These are phyloP conservation scores for Corydoras maculifer DNA, from an alignment of 2,113 vertebrate species.

Conservation along the genomic window DNA sequence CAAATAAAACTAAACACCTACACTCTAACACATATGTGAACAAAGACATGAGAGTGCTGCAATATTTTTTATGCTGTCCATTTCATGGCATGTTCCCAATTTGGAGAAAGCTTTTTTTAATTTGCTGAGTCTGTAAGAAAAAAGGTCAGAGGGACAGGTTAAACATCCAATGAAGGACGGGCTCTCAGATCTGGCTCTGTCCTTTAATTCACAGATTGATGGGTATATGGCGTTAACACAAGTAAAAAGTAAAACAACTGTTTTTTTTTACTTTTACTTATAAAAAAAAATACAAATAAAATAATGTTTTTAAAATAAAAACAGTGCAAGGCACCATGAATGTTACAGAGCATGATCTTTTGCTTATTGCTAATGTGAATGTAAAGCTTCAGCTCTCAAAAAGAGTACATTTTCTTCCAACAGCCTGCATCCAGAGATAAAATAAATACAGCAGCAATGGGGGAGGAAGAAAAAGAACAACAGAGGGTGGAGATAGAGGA, in stretches of 20 bases:
- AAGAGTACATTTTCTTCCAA: background rate
- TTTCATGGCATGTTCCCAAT: no score
- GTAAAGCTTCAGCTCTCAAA: background rate
- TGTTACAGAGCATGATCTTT: slow-evolving; percentile 9
- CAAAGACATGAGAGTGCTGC: no score
- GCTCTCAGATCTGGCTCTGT: background rate
- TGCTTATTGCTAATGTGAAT: slow-evolving; percentile 16
- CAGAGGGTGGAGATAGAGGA: slow-evolving; percentile 39
- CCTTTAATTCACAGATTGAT: background rate
- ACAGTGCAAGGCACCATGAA: no score
- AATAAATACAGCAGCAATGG: slow-evolving; percentile 16
- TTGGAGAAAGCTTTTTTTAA: no score
- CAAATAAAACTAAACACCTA: no score
- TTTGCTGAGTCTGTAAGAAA: background rate
- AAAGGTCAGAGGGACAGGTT: background rate
- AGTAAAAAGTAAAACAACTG: no score
- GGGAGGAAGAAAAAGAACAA: slow-evolving; percentile 33
- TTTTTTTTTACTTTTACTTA: no score
- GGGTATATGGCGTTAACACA: background rate
- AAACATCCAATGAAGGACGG: background rate
- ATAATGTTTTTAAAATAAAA: no score
- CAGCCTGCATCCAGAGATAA: slow-evolving; percentile 19
- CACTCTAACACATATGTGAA: no score
- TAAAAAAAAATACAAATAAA: no score
- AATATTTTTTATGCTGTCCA: no score